Evolutionary conservation across 2,797 vertebrate species (phyloP).

Genomic region (Enteromius treurensis): DNA sequence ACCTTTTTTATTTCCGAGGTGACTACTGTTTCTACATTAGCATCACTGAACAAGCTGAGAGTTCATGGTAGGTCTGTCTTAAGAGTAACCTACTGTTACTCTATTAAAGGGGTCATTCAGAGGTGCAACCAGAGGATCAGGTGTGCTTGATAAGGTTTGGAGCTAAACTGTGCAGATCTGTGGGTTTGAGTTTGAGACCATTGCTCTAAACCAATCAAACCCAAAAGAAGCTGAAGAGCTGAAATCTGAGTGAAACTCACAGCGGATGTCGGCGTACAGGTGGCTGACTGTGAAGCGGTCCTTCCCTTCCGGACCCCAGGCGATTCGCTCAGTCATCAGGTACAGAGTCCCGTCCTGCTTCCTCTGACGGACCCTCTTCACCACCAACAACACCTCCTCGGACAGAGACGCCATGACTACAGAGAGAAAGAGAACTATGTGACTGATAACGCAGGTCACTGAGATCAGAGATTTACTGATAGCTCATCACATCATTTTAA

Average conservation of each 20-base stretch:
- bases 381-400: constrained; percentile 95
- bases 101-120: background rate
- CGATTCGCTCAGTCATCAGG: constrained; percentile 96
- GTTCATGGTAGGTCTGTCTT: background rate
- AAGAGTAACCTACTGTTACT: background rate
- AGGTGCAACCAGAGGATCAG: too few species aligned
- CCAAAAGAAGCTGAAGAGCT: background rate
- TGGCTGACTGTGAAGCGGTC: constrained; percentile 97
- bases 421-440: constrained; percentile 29
- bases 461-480: background rate
- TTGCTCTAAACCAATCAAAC: background rate
- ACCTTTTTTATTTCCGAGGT: background rate
- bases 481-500: background rate
- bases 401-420: constrained; percentile 92
- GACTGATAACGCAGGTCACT: background rate
- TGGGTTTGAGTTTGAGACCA: too few species aligned
- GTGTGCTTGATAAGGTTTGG: too few species aligned
- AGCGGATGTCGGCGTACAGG: constrained; percentile 95
- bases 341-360: constrained; percentile 98
- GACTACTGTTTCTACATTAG: background rate
- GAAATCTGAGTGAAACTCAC: constrained; percentile 79
- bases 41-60: background rate
- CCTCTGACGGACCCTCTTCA: constrained; percentile 96
- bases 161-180: too few species aligned
- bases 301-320: constrained; percentile 97